Base-by-base conservation (phyloP, 2,113 vertebrate species). In the Vulpes lagopus region DNA sequence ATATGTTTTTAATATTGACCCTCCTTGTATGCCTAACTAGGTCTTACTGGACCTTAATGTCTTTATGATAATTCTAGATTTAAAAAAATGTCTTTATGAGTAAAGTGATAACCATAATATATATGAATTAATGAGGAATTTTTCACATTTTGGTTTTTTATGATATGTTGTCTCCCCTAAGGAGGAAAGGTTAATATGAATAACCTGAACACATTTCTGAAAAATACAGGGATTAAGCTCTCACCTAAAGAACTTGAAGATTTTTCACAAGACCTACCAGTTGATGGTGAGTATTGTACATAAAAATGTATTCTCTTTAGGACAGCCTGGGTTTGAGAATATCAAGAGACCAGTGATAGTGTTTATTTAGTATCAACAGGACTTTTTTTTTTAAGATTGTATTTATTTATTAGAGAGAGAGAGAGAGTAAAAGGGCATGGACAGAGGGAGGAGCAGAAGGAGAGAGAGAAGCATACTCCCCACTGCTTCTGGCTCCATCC, bases 211-310 rank as follows among this genome's bases (percentile, higher is more conserved):
- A 23, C 51, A 65, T 94, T 97, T 92, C 83, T 97, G 83, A 10
- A 84, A 86, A 64, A 51, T 82, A 95, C 95, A 91, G 95, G 79
- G 14, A 14, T 92, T 53, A 5, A 76, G 4, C 88, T 97, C 9
- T 96, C 96, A 86, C 57, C n/a, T 32, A 6, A 78, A 38, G 96
- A 97, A 84, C 51, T 89, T 78, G 79, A 97, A 95, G 95, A 97
- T 60, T 92, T 97, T 76, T 85, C 9, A 57, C 32, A 96, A 93
- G 57, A 81, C 35, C 91, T 97, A 32, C 95, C 83, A 71, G 55
- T 85, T 94, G 95, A 97, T 86, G 97, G 97, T 97, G 17, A 95
- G 96, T 32, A 71, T 67, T 89, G 11, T 23, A 67, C 35, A 67
- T n/a, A 30, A 82, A 79, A 96, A 94, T 69, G 1, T 81, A 22